Conservation (phyloP, 1,140 invertebrate genomes). For the Manduca sexta region DNA sequence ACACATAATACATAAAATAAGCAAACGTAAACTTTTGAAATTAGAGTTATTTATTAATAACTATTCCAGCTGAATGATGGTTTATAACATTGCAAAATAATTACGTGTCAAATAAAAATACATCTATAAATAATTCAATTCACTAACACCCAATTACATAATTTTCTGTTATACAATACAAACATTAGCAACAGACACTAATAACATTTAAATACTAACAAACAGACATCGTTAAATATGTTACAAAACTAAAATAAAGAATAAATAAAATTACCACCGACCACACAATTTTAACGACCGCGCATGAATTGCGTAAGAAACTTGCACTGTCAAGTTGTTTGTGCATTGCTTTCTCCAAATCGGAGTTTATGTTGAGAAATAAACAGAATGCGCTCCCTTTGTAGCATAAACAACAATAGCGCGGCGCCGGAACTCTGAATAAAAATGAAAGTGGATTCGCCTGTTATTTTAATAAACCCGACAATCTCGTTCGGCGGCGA, state of each 20-base stretch:
- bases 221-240: no score
- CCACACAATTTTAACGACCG: no score
- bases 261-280: no score
- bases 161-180: no score
- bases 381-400: constrained; percentile 37
- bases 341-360: constrained; percentile 26
- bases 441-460: constrained; percentile 67
- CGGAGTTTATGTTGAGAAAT: constrained; percentile 16
- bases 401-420: constrained; percentile 42
- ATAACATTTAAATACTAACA: no score
- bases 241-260: no score
- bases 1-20: constrained; percentile 5
- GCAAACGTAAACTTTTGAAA: constrained; percentile 6
- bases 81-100: no score
- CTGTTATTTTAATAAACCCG: constrained; percentile 62
- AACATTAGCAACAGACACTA: no score
- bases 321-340: constrained; percentile 12
- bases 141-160: no score
- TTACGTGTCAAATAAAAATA: no score
- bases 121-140: no score
- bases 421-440: constrained; percentile 43
- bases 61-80: not conserved
- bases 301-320: not conserved
- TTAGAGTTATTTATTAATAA: not conserved
- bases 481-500: constrained; percentile 54